Evolutionary conservation across 2,888 invertebrate genomes (phyloP).

Genomic region (Prosapia bicincta): DNA sequence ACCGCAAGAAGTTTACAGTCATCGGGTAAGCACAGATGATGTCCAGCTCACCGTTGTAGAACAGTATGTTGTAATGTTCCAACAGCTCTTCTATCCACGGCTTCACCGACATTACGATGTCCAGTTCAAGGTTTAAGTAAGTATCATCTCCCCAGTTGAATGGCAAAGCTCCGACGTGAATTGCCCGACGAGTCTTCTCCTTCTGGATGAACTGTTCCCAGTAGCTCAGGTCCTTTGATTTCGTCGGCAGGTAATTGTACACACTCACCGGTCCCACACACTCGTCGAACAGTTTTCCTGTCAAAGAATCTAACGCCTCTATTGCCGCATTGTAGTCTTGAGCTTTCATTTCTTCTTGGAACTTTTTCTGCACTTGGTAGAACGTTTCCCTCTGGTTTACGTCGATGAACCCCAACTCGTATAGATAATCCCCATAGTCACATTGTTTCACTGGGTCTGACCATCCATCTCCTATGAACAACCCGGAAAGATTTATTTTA

Average conservation of each 20-base stretch:
- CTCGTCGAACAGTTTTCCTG: slow-evolving; percentile 48
- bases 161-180: slow-evolving; percentile 78
- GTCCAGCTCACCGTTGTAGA: slow-evolving; percentile 88
- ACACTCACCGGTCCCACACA: not conserved
- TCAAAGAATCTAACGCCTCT: slow-evolving; percentile 47
- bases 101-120: slow-evolving; percentile 77
- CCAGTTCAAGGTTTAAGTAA: slow-evolving; percentile 64
- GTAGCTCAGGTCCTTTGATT: no score
- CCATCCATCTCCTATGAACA: not conserved
- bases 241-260: slow-evolving; percentile 41
- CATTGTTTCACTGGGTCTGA: not conserved
- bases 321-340: not conserved
- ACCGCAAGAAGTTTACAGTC: slow-evolving; percentile 50
- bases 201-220: slow-evolving; percentile 44
- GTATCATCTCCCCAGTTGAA: slow-evolving; percentile 62
- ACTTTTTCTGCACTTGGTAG: not conserved
- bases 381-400: not conserved
- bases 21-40: slow-evolving; percentile 88
- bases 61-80: slow-evolving; percentile 63
- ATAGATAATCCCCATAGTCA: not conserved
- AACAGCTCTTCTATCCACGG: slow-evolving; percentile 65
- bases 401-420: not conserved
- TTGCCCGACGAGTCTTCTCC: slow-evolving; percentile 59
- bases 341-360: not conserved
- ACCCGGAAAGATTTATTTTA: slow-evolving; percentile 59